phyloP scores from a whole-genome alignment of 1,140 invertebrate genomes.

The Tenebrio molitor region DNA sequence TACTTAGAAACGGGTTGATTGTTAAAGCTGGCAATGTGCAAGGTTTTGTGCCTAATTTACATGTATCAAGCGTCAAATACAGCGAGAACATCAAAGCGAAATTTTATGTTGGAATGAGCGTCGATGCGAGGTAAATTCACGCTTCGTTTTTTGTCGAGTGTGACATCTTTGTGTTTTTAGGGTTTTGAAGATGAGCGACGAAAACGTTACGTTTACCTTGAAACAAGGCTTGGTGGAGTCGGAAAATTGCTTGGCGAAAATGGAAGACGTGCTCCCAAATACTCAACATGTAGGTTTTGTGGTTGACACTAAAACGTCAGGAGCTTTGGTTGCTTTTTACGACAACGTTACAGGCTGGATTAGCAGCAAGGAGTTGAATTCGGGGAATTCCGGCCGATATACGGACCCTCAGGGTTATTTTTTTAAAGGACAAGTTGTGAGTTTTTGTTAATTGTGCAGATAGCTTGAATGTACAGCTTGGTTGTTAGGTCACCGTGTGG shows the following conservation, averaged over 20 bases:
- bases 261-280: constrained; percentile 68
- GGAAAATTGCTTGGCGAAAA: constrained; percentile 67
- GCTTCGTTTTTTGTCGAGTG: neutral
- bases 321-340: constrained; percentile 74
- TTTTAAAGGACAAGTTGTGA: constrained; percentile 74
- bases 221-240: constrained; percentile 72
- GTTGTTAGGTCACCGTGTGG: constrained; percentile 49
- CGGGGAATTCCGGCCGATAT: constrained; percentile 57
- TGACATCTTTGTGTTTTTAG: constrained; percentile 51
- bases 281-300: constrained; percentile 72
- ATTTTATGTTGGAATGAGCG: constrained; percentile 66
- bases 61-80: constrained; percentile 59
- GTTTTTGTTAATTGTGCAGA: no score
- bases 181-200: constrained; percentile 47
- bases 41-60: constrained; percentile 65
- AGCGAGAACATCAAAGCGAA: constrained; percentile 61
- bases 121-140: constrained; percentile 65
- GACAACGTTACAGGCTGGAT: constrained; percentile 72
- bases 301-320: constrained; percentile 66
- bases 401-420: constrained; percentile 68
- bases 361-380: constrained; percentile 68
- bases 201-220: constrained; percentile 68
- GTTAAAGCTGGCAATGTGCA: constrained; percentile 64
- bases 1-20: constrained; percentile 63
- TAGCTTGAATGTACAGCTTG: no score